phyloP scores from a whole-genome alignment of 2,888 invertebrate genomes.

The Ormyrus pomaceus region DNA sequence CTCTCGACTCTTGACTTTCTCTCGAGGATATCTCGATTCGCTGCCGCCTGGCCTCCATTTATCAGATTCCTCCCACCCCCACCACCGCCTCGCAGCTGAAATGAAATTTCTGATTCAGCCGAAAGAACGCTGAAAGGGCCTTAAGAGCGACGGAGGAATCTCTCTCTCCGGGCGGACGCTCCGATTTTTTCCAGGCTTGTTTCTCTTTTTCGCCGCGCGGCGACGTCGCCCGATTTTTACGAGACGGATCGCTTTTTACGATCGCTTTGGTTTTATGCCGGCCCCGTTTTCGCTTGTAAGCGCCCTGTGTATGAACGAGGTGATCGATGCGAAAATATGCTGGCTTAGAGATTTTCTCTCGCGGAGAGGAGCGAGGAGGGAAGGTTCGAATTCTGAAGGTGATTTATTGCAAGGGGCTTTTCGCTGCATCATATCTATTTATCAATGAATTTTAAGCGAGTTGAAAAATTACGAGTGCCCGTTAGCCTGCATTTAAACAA shows the following conservation, averaged over 20 bases:
- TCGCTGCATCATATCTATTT: too few relatives aligned
- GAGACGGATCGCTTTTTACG: neutral
- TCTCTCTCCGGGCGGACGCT: too few relatives aligned
- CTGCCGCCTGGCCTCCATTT: conserved; percentile 20
- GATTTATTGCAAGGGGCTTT: too few relatives aligned
- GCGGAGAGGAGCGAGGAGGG: too few relatives aligned
- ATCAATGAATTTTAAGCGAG: too few relatives aligned
- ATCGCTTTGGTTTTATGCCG: conserved; percentile 18
- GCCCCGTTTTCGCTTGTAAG: too few relatives aligned
- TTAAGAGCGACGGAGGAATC: neutral
- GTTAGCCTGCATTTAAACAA: too few relatives aligned
- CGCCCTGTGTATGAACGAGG: too few relatives aligned
- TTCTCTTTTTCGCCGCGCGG: neutral
- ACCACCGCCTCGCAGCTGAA: neutral
- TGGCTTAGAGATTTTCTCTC: neutral
- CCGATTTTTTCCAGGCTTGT: conserved; percentile 9
- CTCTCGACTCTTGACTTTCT: conserved; percentile 23
- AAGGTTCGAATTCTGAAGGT: too few relatives aligned
- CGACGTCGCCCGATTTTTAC: conserved; percentile 12
- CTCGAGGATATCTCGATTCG: conserved; percentile 16
- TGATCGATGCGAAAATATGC: neutral
- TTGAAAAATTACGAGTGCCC: too few relatives aligned
- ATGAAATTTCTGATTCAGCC: conserved; percentile 54
- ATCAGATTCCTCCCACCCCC: conserved; percentile 16
- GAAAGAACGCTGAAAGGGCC: conserved; percentile 25